A percentile compares a stretch with the other conserved stretches of the same genome.
phyloP scores from a whole-genome alignment of 1,140 invertebrate genomes.

The Dendroctonus ponderosae region DNA sequence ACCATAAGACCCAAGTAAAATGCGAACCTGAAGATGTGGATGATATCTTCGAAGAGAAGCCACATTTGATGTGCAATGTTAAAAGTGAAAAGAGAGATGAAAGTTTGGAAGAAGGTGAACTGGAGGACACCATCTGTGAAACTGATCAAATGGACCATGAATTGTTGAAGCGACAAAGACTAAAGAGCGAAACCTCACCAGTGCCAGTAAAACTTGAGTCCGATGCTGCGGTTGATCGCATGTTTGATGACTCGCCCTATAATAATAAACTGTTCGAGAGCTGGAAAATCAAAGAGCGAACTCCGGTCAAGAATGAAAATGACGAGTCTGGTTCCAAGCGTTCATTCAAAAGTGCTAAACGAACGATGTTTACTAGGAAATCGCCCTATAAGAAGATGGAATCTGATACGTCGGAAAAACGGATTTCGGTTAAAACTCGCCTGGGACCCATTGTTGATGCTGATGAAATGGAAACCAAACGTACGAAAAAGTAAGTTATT shows the following conservation, averaged over 20 bases:
- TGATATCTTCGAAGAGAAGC: conserved; percentile 11
- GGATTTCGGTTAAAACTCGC: conserved; percentile 17
- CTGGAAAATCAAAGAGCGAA: conserved; percentile 28
- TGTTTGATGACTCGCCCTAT: conserved; percentile 32
- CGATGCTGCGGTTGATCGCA: conserved; percentile 5
- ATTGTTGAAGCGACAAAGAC: too few species aligned
- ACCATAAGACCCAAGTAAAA: background rate
- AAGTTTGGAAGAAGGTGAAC: background rate
- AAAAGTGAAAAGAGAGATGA: conserved; percentile 1
- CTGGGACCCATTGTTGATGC: conserved; percentile 12
- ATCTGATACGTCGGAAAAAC: conserved; percentile 2
- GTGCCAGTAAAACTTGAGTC: conserved; percentile 6
- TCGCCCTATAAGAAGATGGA: conserved; percentile 32
- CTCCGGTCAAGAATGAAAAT: conserved; percentile 18
- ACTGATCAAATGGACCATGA: too few species aligned
- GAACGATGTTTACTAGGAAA: conserved; percentile 29
- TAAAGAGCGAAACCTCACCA: conserved; percentile 10
- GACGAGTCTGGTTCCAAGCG: conserved; percentile 23
- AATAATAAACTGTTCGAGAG: conserved; percentile 33
- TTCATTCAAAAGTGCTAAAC: conserved; percentile 36
- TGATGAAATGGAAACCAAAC: conserved; percentile 1
- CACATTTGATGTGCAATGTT: background rate
- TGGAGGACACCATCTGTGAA: background rate
- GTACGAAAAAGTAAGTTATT: background rate
- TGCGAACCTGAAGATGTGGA: conserved; percentile 3